Conservation (phyloP, 2,797 vertebrate genomes). For the Bryconaethiops microstoma region DNA sequence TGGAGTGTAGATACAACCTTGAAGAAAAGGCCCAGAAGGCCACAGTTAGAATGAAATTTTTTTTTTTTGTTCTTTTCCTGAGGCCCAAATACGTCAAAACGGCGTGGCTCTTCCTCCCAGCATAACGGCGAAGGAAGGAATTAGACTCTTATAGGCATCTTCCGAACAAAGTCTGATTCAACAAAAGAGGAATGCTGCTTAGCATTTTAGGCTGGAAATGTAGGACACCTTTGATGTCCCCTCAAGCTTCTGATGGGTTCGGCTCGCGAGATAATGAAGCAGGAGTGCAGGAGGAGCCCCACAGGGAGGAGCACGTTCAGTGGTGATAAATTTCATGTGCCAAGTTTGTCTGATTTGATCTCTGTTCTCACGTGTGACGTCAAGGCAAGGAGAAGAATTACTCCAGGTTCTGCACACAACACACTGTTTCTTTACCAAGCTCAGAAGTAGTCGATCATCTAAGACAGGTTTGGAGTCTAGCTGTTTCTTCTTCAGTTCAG, state of each 20-base stretch:
- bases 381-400: neutral
- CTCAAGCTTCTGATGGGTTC: neutral
- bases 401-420: neutral
- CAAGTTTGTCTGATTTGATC: neutral
- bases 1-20: neutral
- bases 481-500: too few relatives aligned
- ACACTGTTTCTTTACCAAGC: neutral
- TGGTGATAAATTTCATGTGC: neutral
- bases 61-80: neutral
- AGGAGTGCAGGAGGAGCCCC: neutral
- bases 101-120: neutral
- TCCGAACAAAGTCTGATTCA: neutral
- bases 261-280: neutral
- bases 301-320: neutral
- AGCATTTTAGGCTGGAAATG: slow-evolving; percentile 13
- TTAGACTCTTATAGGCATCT: neutral
- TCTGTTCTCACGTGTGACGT: neutral
- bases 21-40: neutral
- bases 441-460: too few relatives aligned
- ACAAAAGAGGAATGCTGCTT: slow-evolving; percentile 8
- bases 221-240: slow-evolving; percentile 9
- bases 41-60: neutral
- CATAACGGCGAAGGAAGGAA: neutral
- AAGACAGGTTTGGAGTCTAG: too few relatives aligned
- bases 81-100: neutral